Base-by-base conservation (phyloP, 2,797 vertebrate genomes). In the Sebastes alutus region DNA sequence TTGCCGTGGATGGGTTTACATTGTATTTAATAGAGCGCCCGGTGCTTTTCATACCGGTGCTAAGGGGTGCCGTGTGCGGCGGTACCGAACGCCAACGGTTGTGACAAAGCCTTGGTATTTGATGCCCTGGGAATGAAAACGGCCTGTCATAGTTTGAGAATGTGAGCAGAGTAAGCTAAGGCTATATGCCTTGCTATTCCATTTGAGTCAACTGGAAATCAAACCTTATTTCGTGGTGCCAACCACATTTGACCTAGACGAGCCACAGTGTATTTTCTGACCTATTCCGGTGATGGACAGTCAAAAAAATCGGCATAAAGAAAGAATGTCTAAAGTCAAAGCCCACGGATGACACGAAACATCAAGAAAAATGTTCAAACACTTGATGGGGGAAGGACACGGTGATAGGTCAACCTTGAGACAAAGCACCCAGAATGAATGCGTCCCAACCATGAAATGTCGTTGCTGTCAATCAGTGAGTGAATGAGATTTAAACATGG, bases 391-490 rank as follows among this genome's bases (percentile, higher is more conserved):
- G 63, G 75, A 80, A 85, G 75, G 84, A 89, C 90, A 82, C 18
- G 22, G 62, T 75, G 85, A 89, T 87, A 90, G 92, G 92, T 93
- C 93, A 92, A 88, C 87, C 92, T 90, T 92, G 82, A 93, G 88
- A 93, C 89, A 89, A 89, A 91, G 62, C 82, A 65, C 72, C 82
- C 35, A 60, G 52, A 89, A 87, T 16, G 56, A 88, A 92, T 87
- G 82, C 81, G 89, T 91, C 46, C 77, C 72, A 88, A 93, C 86
- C 86, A 90, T 85, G 79, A 93, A 94, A 95, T 94, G 93, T 90
- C 86, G 22, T 69, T 11, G 80, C 90, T 93, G 92, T 94, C 93
- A 91, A 69, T 94, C 93, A 91, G 46, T 13, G 61, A 60, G 23
- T 65, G 86, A 73, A 70, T n/a, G 27, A 81, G 78, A 92, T 92